Evolutionary conservation across 2,797 vertebrate genomes (phyloP).

Genomic region (Dermochelys coriacea): DNA sequence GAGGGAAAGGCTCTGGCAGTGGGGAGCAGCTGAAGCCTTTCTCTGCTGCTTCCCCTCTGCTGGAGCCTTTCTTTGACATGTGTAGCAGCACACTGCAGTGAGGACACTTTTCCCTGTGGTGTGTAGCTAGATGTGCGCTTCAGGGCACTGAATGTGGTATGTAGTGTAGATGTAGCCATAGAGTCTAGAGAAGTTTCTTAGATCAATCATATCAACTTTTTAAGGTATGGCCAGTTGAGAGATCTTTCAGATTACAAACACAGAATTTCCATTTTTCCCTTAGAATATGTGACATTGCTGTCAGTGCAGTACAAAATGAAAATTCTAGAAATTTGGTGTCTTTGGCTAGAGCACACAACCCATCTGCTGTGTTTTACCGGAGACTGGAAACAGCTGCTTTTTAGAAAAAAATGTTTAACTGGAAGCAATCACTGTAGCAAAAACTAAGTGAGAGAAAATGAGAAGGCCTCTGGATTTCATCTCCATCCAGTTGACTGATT

Average conservation of each 20-base stretch:
- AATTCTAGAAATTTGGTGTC: constrained; percentile 22
- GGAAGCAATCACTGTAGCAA: not conserved
- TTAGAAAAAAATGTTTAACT: not conserved
- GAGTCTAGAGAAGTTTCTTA: not conserved
- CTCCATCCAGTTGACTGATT: not conserved
- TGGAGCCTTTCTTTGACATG: not conserved
- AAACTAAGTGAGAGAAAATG: not conserved
- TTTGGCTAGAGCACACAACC: not conserved
- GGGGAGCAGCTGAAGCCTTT: not conserved
- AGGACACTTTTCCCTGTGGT: not conserved
- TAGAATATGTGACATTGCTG: not conserved
- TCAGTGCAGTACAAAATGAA: not conserved
- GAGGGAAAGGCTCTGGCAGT: not conserved
- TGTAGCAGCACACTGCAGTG: too few relatives aligned
- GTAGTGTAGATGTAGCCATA: not conserved
- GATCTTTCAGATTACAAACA: not conserved
- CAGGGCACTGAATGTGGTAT: not conserved
- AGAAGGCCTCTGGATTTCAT: not conserved
- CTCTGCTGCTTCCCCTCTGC: not conserved
- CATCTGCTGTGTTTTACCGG: not conserved
- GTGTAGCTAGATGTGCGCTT: not conserved
- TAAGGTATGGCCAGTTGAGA: not conserved
- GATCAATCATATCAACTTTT: not conserved
- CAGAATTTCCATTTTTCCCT: not conserved
- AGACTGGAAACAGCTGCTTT: not conserved